phyloP scores from a whole-genome alignment of 2,113 vertebrate genomes.

The Ivindomyrus marchei region DNA sequence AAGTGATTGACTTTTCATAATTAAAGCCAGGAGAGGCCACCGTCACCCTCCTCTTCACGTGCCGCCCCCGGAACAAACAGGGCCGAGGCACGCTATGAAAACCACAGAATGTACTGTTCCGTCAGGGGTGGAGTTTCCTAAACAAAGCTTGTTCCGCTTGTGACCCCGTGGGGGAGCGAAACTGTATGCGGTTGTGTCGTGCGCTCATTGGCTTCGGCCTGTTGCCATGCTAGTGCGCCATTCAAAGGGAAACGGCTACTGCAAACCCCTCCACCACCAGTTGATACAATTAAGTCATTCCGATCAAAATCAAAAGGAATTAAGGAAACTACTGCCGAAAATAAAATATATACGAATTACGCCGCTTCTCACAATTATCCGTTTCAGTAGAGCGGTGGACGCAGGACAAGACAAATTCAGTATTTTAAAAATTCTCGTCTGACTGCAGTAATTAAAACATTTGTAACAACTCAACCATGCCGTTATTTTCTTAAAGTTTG shows the following conservation, averaged over 20 bases:
- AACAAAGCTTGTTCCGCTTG: background rate
- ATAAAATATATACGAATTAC: background rate
- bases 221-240: background rate
- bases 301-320: background rate
- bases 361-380: background rate
- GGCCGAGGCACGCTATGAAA: background rate
- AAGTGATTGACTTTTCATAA: background rate
- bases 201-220: background rate
- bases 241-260: background rate
- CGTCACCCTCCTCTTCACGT: background rate
- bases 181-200: background rate
- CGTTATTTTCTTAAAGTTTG: background rate
- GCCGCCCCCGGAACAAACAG: background rate
- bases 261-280: background rate
- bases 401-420: background rate
- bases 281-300: background rate
- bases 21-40: background rate
- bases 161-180: background rate
- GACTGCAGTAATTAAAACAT: background rate
- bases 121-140: background rate
- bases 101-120: conserved; percentile 9
- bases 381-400: background rate
- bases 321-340: background rate
- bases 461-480: background rate
- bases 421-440: background rate